These are phyloP conservation scores for Lepidurus arcticus DNA, from an alignment of 1,140 invertebrate species.

Conservation along the genomic window DNA sequence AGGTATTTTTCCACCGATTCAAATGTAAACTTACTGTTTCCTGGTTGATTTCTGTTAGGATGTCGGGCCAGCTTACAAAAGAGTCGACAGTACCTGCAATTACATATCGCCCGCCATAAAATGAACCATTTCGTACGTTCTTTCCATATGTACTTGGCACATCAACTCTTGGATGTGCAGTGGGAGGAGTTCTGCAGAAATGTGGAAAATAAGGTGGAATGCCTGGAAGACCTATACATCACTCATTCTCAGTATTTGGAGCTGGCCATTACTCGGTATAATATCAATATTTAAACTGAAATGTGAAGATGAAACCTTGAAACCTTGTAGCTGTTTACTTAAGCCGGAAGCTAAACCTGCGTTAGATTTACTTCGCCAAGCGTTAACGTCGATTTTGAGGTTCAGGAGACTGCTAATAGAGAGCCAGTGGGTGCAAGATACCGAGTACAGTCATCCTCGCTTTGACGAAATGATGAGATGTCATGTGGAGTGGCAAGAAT, in stretches of 20 bases:
- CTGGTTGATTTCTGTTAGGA: background rate
- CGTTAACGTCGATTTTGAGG: background rate
- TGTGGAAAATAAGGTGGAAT: background rate
- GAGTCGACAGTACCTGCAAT: background rate
- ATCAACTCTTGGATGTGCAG: background rate
- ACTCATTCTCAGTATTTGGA: background rate
- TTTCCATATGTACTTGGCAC: constrained; percentile 1
- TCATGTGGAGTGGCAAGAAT: background rate
- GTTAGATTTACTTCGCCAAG: background rate
- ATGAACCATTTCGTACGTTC: background rate
- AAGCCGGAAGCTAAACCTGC: background rate
- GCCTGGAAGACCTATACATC: background rate
- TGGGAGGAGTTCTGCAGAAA: background rate
- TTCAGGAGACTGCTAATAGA: background rate
- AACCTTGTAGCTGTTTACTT: background rate
- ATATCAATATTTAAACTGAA: background rate
- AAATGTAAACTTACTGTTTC: background rate
- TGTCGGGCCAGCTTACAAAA: background rate
- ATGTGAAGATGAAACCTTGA: background rate
- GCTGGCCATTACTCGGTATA: background rate
- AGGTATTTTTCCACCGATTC: background rate
- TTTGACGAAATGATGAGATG: background rate
- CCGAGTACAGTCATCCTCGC: background rate
- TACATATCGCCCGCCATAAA: constrained; percentile 7
- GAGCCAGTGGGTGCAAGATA: background rate